Evolutionary conservation across 2,797 vertebrate genomes (phyloP).

Genomic region (Protosalanx chinensis): DNA sequence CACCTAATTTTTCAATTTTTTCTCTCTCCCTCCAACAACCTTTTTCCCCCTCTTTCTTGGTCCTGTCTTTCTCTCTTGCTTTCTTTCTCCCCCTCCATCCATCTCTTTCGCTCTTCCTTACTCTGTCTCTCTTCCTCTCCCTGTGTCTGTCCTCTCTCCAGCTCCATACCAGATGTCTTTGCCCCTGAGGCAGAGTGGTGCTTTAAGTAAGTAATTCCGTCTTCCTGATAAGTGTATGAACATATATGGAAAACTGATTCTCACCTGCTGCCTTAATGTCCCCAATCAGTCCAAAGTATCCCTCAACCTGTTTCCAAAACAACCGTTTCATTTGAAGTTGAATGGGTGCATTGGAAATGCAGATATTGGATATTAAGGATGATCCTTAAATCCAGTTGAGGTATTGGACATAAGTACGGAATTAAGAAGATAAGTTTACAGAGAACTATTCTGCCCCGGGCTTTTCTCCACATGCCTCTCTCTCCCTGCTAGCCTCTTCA

Average conservation of each 20-base stretch:
- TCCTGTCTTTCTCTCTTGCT: background rate
- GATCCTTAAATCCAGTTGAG: no score
- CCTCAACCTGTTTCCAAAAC: no score
- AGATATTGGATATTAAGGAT: no score
- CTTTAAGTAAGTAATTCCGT: slow-evolving; percentile 54
- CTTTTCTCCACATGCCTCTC: no score
- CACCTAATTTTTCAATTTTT: background rate
- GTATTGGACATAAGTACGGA: no score
- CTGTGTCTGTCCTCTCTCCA: slow-evolving; percentile 16
- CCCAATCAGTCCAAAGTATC: no score
- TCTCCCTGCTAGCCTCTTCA: no score
- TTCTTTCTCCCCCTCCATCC: background rate
- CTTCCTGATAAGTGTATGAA: background rate
- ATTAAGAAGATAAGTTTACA: no score
- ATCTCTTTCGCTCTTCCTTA: background rate
- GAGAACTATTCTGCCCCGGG: no score
- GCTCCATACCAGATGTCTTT: slow-evolving; percentile 67
- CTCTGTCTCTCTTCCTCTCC: background rate
- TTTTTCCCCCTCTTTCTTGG: background rate
- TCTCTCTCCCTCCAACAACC: slow-evolving; percentile 8
- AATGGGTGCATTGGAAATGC: no score
- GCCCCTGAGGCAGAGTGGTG: slow-evolving; percentile 48
- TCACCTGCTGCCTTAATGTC: no score
- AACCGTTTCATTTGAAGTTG: no score
- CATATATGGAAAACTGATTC: slow-evolving; percentile 3